Percentiles rank a stretch among this genome's conserved stretches.
Conservation (phyloP, 2,113 vertebrate species). For the Myiozetetes cayanensis region DNA sequence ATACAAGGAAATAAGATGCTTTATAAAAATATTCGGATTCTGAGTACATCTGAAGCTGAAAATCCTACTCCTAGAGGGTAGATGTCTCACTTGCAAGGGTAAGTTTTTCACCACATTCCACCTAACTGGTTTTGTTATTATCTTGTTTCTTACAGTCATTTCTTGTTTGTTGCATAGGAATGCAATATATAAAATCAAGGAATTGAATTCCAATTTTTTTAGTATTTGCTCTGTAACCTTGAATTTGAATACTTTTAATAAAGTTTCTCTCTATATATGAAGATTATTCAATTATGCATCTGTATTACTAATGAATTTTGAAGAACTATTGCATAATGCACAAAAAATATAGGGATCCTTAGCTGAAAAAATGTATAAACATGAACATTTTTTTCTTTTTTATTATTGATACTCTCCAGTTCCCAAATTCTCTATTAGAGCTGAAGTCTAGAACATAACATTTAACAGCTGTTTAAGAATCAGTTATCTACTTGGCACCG, state of each 20-base stretch:
- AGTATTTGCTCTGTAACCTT: neutral
- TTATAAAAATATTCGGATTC: neutral
- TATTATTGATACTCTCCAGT: neutral
- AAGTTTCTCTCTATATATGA: neutral
- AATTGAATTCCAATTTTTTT: neutral
- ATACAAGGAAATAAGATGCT: neutral
- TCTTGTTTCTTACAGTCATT: neutral
- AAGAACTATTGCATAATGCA: neutral
- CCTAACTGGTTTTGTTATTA: neutral
- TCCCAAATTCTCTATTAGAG: neutral
- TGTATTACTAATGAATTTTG: neutral
- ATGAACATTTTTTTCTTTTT: neutral
- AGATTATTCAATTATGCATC: neutral
- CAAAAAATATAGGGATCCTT: neutral
- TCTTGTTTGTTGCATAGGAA: neutral
- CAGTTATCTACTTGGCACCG: neutral
- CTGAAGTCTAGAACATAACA: neutral
- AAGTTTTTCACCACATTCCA: neutral
- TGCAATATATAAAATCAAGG: neutral
- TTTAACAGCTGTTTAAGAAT: constrained; percentile 26
- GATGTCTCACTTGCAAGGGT: neutral
- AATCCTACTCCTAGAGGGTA: neutral
- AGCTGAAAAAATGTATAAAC: neutral
- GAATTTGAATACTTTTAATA: neutral
- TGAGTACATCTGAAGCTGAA: neutral